These are phyloP conservation scores for Montipora efflorescens DNA, from an alignment of 64 coral and sea anemone species.

Conservation along the genomic window DNA sequence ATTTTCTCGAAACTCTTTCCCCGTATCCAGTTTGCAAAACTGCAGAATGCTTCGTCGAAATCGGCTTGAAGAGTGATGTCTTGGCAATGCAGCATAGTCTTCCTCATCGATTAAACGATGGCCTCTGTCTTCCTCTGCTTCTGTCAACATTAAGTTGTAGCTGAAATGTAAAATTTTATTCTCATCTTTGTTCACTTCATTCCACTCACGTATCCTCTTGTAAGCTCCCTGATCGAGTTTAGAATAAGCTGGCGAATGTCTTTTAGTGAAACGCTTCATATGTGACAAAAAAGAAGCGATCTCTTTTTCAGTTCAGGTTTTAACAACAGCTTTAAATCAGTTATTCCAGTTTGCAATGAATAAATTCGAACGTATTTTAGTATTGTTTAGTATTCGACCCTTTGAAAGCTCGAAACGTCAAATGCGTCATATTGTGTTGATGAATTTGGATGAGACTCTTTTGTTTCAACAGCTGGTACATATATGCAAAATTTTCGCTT, in stretches of 20 bases:
- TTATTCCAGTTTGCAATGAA: too few species aligned
- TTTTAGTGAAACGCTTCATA: background rate
- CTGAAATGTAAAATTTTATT: constrained; percentile 20
- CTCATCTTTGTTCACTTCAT: background rate
- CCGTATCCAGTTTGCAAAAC: background rate
- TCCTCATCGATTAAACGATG: background rate
- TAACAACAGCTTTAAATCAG: too few species aligned
- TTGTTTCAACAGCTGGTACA: too few species aligned
- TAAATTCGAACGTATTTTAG: too few species aligned
- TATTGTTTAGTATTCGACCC: too few species aligned
- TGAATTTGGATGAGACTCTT: too few species aligned
- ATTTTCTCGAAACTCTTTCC: background rate
- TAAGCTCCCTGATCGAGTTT: background rate
- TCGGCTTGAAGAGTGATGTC: background rate
- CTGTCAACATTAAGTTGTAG: background rate
- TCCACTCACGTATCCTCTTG: background rate
- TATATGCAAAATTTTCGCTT: too few species aligned
- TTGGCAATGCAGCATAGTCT: background rate
- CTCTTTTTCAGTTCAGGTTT: too few species aligned
- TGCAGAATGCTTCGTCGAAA: background rate
- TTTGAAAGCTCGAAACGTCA: too few species aligned
- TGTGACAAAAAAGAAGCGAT: background rate
- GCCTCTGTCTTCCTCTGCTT: background rate
- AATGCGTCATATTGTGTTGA: too few species aligned
- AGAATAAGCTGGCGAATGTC: background rate